These are phyloP conservation scores for Nothobranchius kuhntae DNA, from an alignment of 2,113 vertebrate species.

Conservation along the genomic window DNA sequence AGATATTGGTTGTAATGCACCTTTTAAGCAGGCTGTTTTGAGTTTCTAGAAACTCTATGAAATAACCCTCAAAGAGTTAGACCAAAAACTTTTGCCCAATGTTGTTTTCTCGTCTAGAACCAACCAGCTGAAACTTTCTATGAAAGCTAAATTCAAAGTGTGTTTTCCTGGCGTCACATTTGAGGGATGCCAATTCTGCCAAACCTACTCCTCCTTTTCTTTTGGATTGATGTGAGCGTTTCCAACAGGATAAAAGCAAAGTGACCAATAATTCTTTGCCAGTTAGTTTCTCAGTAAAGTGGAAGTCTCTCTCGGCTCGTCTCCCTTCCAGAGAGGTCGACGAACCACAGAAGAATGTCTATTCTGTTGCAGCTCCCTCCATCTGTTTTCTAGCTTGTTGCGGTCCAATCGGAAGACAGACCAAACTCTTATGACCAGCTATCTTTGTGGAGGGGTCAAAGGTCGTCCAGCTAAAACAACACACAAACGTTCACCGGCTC, in stretches of 20 bases:
- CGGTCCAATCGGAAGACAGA: slow-evolving; percentile 17
- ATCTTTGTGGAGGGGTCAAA: slow-evolving; percentile 35
- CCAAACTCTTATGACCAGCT: slow-evolving; percentile 42
- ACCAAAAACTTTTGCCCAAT: not conserved
- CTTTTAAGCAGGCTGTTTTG: not conserved
- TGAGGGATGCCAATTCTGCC: slow-evolving; percentile 33
- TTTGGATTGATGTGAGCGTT: slow-evolving; percentile 27
- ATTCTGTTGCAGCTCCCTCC: slow-evolving; percentile 6
- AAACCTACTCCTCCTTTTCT: slow-evolving; percentile 36
- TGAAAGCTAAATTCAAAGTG: slow-evolving; percentile 52
- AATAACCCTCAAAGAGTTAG: slow-evolving; percentile 29
- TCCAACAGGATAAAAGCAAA: slow-evolving; percentile 40
- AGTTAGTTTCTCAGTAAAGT: slow-evolving; percentile 19
- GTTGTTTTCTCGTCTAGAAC: slow-evolving; percentile 23
- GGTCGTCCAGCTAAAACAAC: slow-evolving; percentile 64
- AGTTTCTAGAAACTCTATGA: slow-evolving; percentile 11
- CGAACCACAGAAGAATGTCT: slow-evolving; percentile 13
- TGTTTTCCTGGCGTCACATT: slow-evolving; percentile 42
- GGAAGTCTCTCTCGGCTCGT: not conserved
- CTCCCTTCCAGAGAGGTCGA: slow-evolving; percentile 36
- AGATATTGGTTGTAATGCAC: too few species aligned
- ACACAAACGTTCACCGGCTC: slow-evolving; percentile 28
- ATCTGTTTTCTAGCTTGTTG: slow-evolving; percentile 52
- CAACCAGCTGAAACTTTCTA: slow-evolving; percentile 34
- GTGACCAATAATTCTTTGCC: slow-evolving; percentile 34